Evolutionary conservation across 2,797 vertebrate genomes (phyloP).

Genomic region (Coluber constrictor): DNA sequence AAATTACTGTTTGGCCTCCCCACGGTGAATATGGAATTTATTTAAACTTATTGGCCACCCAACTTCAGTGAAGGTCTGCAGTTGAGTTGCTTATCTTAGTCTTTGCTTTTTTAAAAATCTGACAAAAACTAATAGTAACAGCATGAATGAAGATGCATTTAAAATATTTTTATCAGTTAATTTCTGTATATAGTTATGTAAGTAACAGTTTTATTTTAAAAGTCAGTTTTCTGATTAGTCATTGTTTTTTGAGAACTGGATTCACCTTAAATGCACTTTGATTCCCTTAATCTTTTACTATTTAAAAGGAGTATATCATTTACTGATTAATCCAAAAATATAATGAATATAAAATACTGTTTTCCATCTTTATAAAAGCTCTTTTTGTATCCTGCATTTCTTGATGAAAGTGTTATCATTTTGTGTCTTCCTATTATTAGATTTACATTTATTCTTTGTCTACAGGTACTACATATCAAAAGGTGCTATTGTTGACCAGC

Average conservation of each 20-base stretch:
- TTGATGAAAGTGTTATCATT: neutral
- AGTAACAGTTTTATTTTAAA: neutral
- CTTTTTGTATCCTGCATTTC: neutral
- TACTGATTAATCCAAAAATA: neutral
- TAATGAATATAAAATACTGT: neutral
- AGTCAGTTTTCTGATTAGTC: neutral
- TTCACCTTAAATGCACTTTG: neutral
- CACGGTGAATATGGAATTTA: neutral
- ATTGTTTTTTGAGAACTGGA: neutral
- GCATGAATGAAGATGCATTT: neutral
- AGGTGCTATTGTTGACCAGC: constrained; percentile 95
- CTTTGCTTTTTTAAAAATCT: neutral
- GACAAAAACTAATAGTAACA: neutral
- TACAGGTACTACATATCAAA: constrained; percentile 97
- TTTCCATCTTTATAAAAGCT: neutral
- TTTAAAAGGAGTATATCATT: neutral
- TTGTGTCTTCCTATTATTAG: constrained; percentile 29
- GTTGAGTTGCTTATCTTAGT: neutral
- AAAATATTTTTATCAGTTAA: constrained; percentile 14
- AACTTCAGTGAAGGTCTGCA: neutral
- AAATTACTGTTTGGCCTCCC: neutral
- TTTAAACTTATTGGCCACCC: neutral
- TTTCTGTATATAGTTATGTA: constrained; percentile 16
- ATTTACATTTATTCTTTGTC: constrained; percentile 51
- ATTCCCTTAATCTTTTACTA: neutral